These are phyloP conservation scores for Scomber japonicus DNA, from an alignment of 2,113 vertebrate species.

Conservation along the genomic window DNA sequence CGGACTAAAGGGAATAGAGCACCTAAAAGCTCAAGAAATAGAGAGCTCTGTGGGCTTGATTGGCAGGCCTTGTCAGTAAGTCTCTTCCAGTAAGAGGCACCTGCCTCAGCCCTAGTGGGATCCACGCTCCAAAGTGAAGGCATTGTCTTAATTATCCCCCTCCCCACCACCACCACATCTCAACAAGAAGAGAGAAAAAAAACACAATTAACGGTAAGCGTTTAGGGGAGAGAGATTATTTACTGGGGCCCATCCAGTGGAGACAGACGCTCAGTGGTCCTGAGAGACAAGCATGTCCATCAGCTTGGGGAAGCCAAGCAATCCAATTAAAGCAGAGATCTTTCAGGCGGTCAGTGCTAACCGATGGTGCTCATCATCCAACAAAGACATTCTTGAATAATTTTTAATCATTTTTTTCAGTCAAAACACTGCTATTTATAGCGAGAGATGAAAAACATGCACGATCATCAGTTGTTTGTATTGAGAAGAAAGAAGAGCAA, in stretches of 20 bases:
- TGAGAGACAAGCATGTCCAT: conserved; percentile 79
- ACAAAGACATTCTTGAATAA: conserved; percentile 62
- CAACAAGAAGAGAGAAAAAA: conserved; percentile 60
- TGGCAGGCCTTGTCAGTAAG: conserved; percentile 84
- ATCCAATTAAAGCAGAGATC: conserved; percentile 82
- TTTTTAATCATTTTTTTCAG: conserved; percentile 37
- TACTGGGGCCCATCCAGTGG: conserved; percentile 80
- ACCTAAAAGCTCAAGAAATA: conserved; percentile 69
- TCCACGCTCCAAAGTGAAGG: conserved; percentile 73
- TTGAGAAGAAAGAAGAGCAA: neutral
- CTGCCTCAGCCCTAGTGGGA: conserved; percentile 81
- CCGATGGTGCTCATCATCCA: conserved; percentile 59
- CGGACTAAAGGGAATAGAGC: conserved; percentile 80
- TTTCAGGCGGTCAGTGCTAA: conserved; percentile 69
- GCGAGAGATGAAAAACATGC: conserved; percentile 16
- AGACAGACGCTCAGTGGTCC: conserved; percentile 78
- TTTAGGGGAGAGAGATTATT: conserved; percentile 82
- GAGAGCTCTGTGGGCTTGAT: conserved; percentile 82
- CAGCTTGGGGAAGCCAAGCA: conserved; percentile 75
- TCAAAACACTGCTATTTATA: conserved; percentile 37
- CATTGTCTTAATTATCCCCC: conserved; percentile 84
- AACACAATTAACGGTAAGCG: conserved; percentile 85
- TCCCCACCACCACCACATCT: conserved; percentile 45
- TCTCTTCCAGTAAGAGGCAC: conserved; percentile 82
- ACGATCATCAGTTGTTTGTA: conserved; percentile 3